phyloP scores from a whole-genome alignment of 2,113 vertebrate genomes.

The Turdus rufiventris region DNA sequence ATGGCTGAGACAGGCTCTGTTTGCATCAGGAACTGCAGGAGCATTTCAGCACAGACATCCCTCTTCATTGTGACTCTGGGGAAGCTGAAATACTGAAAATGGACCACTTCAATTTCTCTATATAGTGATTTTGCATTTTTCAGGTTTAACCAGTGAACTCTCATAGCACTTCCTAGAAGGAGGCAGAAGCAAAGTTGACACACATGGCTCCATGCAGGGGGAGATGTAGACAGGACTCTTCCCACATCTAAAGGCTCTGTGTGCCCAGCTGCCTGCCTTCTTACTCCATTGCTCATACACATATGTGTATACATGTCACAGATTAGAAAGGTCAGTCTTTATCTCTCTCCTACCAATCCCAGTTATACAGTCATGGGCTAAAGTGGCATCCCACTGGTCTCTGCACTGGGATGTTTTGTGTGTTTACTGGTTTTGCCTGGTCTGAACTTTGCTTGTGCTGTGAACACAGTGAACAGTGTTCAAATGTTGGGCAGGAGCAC shows the following conservation, averaged over 20 bases:
- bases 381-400: not conserved
- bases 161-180: not conserved
- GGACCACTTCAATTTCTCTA: not conserved
- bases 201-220: rapidly evolving
- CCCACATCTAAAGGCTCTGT: not conserved
- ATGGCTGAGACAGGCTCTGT: not conserved
- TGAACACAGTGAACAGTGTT: not conserved
- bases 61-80: not conserved
- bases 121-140: not conserved
- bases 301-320: rapidly evolving
- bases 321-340: not conserved
- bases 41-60: not conserved
- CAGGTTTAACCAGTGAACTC: not conserved
- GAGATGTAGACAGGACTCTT: not conserved
- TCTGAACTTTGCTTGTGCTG: not conserved
- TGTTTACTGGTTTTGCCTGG: not conserved
- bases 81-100: not conserved
- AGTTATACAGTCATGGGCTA: not conserved
- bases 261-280: not conserved
- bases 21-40: not conserved
- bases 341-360: not conserved
- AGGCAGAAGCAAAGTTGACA: not conserved
- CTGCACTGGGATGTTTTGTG: not conserved
- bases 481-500: not conserved
- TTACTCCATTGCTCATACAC: not conserved